Conservation (phyloP, 2,888 invertebrate genomes). For the Buathra laborator region DNA sequence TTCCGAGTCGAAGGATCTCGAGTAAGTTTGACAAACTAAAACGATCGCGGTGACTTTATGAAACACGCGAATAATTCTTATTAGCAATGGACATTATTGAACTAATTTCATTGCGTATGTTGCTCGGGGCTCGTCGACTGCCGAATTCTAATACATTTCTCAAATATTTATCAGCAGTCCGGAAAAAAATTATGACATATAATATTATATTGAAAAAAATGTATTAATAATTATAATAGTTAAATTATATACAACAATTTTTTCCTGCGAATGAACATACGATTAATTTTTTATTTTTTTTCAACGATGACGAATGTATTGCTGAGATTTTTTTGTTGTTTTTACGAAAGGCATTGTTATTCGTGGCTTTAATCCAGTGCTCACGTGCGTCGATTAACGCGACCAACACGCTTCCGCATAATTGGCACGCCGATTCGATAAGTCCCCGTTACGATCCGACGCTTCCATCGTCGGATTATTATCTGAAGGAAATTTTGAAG, state of each 20-base stretch:
- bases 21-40: neutral
- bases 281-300: neutral
- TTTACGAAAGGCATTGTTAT: neutral
- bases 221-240: too few relatives aligned
- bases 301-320: neutral
- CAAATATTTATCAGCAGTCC: too few relatives aligned
- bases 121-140: too few relatives aligned
- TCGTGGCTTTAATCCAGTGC: neutral
- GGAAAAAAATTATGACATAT: too few relatives aligned
- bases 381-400: neutral
- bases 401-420: neutral
- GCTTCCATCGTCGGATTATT: conserved; percentile 46
- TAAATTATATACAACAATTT: neutral
- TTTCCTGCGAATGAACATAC: neutral
- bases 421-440: conserved; percentile 42
- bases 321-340: neutral
- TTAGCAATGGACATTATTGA: neutral
- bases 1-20: neutral
- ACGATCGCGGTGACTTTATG: neutral
- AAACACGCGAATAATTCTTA: neutral
- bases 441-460: conserved; percentile 32
- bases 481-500: conserved; percentile 56
- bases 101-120: neutral
- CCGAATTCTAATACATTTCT: too few relatives aligned
- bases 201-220: too few relatives aligned